Evolutionary conservation across 2,797 vertebrate species (phyloP).

Genomic region (Pipistrellus kuhlii): DNA sequence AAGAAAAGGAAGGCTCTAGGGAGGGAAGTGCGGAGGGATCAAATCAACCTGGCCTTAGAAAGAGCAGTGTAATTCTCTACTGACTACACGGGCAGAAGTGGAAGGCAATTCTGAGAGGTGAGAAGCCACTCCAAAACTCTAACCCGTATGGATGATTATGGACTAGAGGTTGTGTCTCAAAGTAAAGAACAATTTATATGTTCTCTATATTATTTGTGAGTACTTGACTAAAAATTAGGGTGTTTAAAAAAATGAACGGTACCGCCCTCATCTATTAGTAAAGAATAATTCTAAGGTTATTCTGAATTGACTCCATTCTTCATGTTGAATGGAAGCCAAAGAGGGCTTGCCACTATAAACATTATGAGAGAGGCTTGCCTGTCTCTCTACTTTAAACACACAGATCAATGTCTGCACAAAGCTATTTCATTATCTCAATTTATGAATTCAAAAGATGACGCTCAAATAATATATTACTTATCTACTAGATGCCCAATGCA

Average conservation of each 20-base stretch:
- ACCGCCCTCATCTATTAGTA: not conserved
- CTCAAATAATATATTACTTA: constrained; percentile 33
- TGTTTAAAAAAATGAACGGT: not conserved
- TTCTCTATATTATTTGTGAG: not conserved
- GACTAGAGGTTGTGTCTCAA: not conserved
- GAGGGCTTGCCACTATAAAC: not conserved
- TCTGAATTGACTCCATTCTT: not conserved
- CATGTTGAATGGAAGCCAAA: not conserved
- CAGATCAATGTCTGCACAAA: not conserved
- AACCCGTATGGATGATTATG: not conserved
- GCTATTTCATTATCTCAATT: constrained; percentile 46
- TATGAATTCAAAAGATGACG: not conserved
- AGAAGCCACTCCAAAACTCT: not conserved
- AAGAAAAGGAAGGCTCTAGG: not conserved
- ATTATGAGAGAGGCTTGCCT: not conserved
- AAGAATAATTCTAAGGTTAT: not conserved
- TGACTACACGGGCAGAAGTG: not conserved
- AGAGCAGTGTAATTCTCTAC: not conserved
- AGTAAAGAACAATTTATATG: not conserved
- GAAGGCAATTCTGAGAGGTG: not conserved
- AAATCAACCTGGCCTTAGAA: not conserved
- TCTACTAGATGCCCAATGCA: not conserved
- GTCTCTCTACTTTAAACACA: not conserved
- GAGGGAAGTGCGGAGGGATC: not conserved
- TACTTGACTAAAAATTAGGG: not conserved